Conservation (phyloP, 2,888 invertebrate species). For the Tuta absoluta region DNA sequence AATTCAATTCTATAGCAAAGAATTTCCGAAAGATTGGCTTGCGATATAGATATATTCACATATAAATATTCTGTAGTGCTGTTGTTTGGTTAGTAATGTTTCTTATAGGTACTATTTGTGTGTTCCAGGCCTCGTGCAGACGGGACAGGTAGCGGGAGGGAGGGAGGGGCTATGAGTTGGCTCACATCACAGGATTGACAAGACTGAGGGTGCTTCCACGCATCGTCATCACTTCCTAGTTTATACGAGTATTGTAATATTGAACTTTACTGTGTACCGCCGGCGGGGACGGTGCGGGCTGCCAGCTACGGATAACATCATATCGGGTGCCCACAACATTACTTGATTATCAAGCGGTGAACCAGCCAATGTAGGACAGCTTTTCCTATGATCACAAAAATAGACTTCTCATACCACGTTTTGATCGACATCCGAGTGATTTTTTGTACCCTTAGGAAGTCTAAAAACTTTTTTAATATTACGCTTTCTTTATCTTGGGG, state of each 20-base stretch:
- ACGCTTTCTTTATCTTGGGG: neutral
- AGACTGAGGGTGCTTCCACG: slow-evolving; percentile 78
- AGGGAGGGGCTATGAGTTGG: slow-evolving; percentile 59
- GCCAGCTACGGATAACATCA: slow-evolving; percentile 27
- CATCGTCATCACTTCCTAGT: slow-evolving; percentile 66
- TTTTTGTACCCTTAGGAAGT: no score
- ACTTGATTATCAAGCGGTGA: no score
- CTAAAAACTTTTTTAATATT: no score
- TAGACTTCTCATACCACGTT: no score
- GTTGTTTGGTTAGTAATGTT: neutral
- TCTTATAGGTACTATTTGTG: neutral
- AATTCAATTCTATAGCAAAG: no score
- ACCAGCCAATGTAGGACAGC: no score
- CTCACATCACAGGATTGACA: slow-evolving; percentile 71
- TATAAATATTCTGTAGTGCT: no score
- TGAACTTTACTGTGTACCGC: slow-evolving; percentile 55
- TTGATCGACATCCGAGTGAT: no score
- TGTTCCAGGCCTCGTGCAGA: neutral
- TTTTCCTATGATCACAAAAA: no score
- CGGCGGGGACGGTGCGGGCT: slow-evolving; percentile 57
- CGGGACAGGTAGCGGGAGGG: slow-evolving; percentile 45
- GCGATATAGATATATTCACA: no score
- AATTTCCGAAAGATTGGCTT: no score
- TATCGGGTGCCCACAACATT: no score
- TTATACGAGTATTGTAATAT: slow-evolving; percentile 60